Percentiles rank a stretch among this genome's conserved stretches.
Evolutionary conservation across 30 jellyfish, hydroid and myxozoan genomes (phyloP).

Genomic region (Rhopilema esculentum): DNA sequence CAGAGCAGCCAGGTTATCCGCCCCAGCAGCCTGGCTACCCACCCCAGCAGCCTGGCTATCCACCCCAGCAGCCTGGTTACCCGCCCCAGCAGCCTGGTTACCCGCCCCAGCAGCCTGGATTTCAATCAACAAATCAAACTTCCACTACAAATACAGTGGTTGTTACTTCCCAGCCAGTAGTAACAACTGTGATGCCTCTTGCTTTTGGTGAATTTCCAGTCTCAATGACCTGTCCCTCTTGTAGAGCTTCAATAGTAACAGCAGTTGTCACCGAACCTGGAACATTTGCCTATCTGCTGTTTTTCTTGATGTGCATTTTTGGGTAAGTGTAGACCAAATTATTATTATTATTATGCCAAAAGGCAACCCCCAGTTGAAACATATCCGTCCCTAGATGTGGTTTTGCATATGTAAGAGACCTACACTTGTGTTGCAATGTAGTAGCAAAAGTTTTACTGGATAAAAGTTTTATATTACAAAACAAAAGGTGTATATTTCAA

Average conservation of each 20-base stretch:
- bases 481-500: too few relatives aligned
- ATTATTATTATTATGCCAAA: too few relatives aligned
- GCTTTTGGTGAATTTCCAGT: slow-evolving; percentile 78
- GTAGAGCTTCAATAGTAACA: slow-evolving; percentile 77
- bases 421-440: too few relatives aligned
- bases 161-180: slow-evolving; percentile 86
- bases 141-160: slow-evolving; percentile 57
- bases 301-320: slow-evolving; percentile 75
- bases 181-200: slow-evolving; percentile 44
- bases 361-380: too few relatives aligned
- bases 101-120: too few relatives aligned
- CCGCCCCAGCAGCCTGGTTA: slow-evolving; percentile 26
- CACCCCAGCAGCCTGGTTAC: slow-evolving; percentile 72
- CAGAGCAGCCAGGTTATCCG: slow-evolving; percentile 63
- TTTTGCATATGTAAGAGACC: too few relatives aligned
- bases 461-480: too few relatives aligned
- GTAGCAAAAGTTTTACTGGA: too few relatives aligned
- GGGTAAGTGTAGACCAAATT: slow-evolving; percentile 58
- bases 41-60: slow-evolving; percentile 51
- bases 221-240: slow-evolving; percentile 82
- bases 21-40: slow-evolving; percentile 71
- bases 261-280: slow-evolving; percentile 81
- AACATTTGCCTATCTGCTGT: slow-evolving; percentile 77
- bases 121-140: slow-evolving; percentile 7
- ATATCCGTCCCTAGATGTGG: too few relatives aligned